These are phyloP conservation scores for Varanus salvator DNA, from an alignment of 2,113 vertebrate species.

Conservation along the genomic window DNA sequence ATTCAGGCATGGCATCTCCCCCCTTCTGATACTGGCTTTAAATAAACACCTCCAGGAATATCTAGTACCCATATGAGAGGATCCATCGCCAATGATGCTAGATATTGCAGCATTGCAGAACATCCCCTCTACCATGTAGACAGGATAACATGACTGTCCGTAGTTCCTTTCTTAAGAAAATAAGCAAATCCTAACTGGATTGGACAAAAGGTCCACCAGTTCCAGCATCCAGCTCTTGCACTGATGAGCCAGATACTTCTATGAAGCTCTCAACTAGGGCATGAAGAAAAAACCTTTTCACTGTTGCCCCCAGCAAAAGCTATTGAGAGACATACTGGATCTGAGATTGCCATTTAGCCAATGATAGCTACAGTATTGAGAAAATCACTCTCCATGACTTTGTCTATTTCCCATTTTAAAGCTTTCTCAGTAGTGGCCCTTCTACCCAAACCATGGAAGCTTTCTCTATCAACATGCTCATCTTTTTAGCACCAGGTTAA, in stretches of 20 bases:
- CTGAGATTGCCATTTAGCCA: neutral
- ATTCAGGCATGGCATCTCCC: neutral
- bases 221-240: too few relatives aligned
- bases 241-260: too few relatives aligned
- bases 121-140: neutral
- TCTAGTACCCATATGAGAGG: neutral
- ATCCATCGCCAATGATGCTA: neutral
- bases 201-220: neutral
- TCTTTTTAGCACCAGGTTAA: too few relatives aligned
- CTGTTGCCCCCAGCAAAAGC: neutral
- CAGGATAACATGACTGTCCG: neutral
- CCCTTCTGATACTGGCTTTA: neutral
- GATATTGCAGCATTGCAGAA: neutral
- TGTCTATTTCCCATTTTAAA: neutral
- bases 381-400: neutral
- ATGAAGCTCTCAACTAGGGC: neutral
- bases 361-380: neutral
- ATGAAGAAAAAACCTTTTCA: neutral
- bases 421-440: too few relatives aligned
- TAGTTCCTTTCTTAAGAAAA: neutral
- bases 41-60: neutral
- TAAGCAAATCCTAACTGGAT: neutral
- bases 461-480: too few relatives aligned
- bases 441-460: too few relatives aligned
- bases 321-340: neutral